phyloP scores from a whole-genome alignment of 2,888 invertebrate species.

The Drosophila incognita region DNA sequence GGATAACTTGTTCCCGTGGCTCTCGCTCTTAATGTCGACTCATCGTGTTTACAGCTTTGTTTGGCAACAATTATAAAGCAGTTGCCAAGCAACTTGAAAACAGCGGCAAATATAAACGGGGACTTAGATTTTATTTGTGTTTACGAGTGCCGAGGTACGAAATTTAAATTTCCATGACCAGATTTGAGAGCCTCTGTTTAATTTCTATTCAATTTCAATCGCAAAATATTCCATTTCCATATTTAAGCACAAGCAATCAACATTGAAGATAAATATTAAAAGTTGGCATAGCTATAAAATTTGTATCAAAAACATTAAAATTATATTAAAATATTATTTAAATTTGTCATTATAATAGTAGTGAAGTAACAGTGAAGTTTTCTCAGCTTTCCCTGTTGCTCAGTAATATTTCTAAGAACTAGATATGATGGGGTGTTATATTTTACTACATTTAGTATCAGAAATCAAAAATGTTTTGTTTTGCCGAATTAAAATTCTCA shows the following conservation, averaged over 20 bases:
- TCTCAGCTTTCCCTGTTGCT: background rate
- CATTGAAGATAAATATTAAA: background rate
- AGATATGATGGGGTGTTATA: background rate
- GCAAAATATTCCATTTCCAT: background rate
- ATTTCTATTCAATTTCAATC: background rate
- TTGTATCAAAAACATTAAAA: background rate
- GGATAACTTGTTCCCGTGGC: background rate
- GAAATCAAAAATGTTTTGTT: background rate
- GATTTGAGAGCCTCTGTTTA: background rate
- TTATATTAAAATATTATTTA: background rate
- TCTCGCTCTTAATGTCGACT: slow-evolving; percentile 30
- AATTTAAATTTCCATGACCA: background rate
- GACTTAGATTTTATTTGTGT: background rate
- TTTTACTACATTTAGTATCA: background rate
- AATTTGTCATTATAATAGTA: background rate
- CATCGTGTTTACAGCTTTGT: slow-evolving; percentile 32
- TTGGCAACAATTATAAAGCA: slow-evolving; percentile 11
- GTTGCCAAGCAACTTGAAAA: slow-evolving; percentile 18
- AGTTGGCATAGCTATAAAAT: background rate
- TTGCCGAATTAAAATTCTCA: too few relatives aligned
- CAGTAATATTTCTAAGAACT: background rate
- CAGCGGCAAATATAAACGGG: slow-evolving; percentile 6
- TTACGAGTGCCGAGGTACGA: background rate
- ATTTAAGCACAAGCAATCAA: background rate
- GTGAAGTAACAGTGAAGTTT: background rate